phyloP scores from a whole-genome alignment of 2,797 vertebrate genomes.

The Poecilia gillii region DNA sequence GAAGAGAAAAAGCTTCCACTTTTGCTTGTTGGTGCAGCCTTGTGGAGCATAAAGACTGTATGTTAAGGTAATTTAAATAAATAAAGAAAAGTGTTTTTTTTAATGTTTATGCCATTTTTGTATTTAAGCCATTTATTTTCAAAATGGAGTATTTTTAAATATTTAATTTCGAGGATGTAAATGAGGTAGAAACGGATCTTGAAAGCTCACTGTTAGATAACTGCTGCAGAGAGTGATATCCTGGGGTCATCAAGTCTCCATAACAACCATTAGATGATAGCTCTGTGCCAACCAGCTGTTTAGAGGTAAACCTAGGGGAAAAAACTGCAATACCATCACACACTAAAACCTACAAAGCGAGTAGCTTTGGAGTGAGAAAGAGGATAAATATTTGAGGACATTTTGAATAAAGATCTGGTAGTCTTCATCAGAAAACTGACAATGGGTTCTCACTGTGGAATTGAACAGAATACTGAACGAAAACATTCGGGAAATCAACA shows the following conservation, averaged over 20 bases:
- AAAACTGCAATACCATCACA: background rate
- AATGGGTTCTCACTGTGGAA: background rate
- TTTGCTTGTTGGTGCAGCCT: background rate
- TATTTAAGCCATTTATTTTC: background rate
- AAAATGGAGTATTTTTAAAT: background rate
- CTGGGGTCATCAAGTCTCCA: background rate
- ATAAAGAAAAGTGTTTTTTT: background rate
- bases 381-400: background rate
- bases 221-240: background rate
- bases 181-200: background rate
- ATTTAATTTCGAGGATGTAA: background rate
- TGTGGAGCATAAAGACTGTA: background rate
- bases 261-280: background rate
- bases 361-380: background rate
- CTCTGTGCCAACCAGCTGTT: background rate
- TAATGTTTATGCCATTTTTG: background rate
- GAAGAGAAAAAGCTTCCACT: background rate
- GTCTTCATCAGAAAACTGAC: background rate
- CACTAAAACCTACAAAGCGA: background rate
- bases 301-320: background rate
- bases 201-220: background rate
- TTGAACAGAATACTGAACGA: background rate
- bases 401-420: background rate
- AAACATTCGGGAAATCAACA: background rate
- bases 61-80: background rate